Base-by-base conservation (phyloP, 2,797 vertebrate genomes). In the Halcyon smyrnensis region DNA sequence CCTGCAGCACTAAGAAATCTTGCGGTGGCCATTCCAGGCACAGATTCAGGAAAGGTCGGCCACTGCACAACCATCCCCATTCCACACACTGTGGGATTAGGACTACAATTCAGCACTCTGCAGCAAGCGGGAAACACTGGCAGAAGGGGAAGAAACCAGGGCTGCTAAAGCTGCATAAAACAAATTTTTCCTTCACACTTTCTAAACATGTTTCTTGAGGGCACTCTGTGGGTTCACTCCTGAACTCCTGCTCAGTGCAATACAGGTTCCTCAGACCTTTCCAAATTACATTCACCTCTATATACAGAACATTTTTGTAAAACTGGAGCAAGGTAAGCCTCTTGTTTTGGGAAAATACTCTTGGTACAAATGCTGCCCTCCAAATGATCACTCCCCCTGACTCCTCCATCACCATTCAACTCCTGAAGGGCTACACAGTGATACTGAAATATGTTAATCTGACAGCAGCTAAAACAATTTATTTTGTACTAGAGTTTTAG, bases 161-260 rank as follows among this genome's bases (percentile, higher is more conserved):
- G 16, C 69, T 90, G 53, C 62, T 83, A 32, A 74, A 88, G 60
- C 17, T 75, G 19, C 19, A 48, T 43, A 28, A 56, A 89, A 51
- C 25, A 11, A 20, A 3, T 15, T 53, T 80, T 68, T 57, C 15
- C 36, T 88, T 86, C 39, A 32, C 23, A 16, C 10, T 57, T 75
- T 28, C 50, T 32, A 3, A 36, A 46, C 13, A 1, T 2, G 5
- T 56, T 83, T 70, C 69, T 68, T 80, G 51, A 82, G 67, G 43
- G 13, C 9, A 50, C 39, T 28, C 41, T 0, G 0, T 25, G 48
- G 16, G 21, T 15, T 83, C 32, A 15, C 19, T 89, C 30, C 63
- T 73, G 54, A 82, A 74, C 13, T 78, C 53, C 70, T 28, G 15
- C 18, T 69, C 54, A 59, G 54, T 7, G 30, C 50, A 28, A 34